Base-by-base conservation (phyloP, 2,797 vertebrate genomes). In the Okamejei kenojei region DNA sequence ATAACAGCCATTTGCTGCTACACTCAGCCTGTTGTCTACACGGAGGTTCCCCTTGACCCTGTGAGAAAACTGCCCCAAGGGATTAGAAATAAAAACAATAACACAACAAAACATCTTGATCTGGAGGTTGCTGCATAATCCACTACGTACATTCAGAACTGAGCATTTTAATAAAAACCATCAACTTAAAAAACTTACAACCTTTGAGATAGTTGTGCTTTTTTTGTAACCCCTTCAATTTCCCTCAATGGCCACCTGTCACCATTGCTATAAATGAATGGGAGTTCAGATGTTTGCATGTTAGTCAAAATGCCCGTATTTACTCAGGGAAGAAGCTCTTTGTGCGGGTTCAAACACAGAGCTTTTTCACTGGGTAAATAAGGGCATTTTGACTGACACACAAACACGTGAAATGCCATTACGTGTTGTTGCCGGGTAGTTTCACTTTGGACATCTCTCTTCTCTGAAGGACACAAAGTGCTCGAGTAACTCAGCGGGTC, bases 91-190 rank as follows among this genome's bases (percentile, higher is more conserved):
- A 73, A 21, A 79, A 79, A 79, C 77, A 79, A 35, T 35, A 32
- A 32, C 32, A 88, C n/a, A 23, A 88, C 61, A 88, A 88, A 88
- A 88, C 84, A 68, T 61, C 61, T 88, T 88, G 84, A 35, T 68
- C 84, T 88, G 61, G 84, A 17, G 32, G 17, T 63, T 63, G 29
- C 45, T 23, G n/a, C 80, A 81, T 38, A 17, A 58, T 11, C 26
- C 58, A 86, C 6, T 63, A 26, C 82, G n/a, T 86, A n/a, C 84
- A 88, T 19, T 19, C 8, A 35, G 61, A 86, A 86, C 54, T 17
- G 54, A 86, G n/a, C 54, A 65, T 29, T 86, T 86, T 86, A 61
- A 63, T 63, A n/a, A 63, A 86, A n/a, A 15, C 15, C 58, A 86
- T 32, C n/a, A 1, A 63, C n/a, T 86, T 63, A 3, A 26, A 81